These are phyloP conservation scores for Bellardia bayeri DNA, from an alignment of 2,888 invertebrate species.

Conservation along the genomic window DNA sequence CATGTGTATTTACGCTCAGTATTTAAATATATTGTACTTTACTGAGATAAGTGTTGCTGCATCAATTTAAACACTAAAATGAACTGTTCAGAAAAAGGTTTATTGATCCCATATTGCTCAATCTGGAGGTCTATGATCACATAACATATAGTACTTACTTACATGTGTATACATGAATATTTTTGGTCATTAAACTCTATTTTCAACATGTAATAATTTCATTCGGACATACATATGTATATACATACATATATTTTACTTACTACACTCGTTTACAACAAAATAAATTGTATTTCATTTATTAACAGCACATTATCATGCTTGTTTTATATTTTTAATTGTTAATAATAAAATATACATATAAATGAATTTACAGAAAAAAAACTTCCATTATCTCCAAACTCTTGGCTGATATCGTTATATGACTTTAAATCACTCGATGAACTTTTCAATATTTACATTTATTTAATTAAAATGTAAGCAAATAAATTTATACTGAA, in stretches of 20 bases:
- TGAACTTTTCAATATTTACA: slow-evolving; percentile 52
- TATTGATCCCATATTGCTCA: slow-evolving; percentile 43
- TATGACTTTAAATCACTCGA: slow-evolving; percentile 67
- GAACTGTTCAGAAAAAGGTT: slow-evolving; percentile 6
- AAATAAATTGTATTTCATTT: slow-evolving; percentile 40
- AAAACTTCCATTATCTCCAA: slow-evolving; percentile 59
- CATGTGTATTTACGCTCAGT: background rate
- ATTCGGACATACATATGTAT: background rate
- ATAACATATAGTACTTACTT: background rate
- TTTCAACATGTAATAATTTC: slow-evolving; percentile 33
- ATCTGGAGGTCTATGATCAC: slow-evolving; percentile 49
- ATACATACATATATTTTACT: background rate
- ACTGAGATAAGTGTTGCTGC: background rate
- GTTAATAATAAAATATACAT: slow-evolving; percentile 59
- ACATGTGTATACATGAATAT: slow-evolving; percentile 6
- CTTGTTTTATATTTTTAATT: slow-evolving; percentile 50
- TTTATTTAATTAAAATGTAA: slow-evolving; percentile 10
- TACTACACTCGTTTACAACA: slow-evolving; percentile 19
- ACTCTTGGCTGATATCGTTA: slow-evolving; percentile 52
- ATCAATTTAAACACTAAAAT: background rate
- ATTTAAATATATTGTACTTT: background rate
- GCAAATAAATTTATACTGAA: slow-evolving; percentile 8
- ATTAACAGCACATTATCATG: slow-evolving; percentile 60
- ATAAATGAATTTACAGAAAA: slow-evolving; percentile 39
- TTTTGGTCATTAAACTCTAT: slow-evolving; percentile 64